Percentiles rank a stretch among this genome's conserved stretches.
Evolutionary conservation across 2,888 invertebrate genomes (phyloP).

Genomic region (Drosophila testacea): DNA sequence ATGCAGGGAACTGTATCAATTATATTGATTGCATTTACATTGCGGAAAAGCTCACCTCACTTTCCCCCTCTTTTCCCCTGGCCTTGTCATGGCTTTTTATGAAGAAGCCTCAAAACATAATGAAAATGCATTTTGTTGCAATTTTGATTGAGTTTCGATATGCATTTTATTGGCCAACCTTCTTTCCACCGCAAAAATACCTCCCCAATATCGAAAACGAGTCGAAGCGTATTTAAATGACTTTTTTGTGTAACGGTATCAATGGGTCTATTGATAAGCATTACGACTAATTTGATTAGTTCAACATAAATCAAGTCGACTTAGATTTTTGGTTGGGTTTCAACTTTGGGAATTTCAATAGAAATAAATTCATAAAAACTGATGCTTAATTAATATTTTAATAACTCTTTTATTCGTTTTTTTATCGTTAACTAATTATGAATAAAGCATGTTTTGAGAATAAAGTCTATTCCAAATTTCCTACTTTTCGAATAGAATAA

Average conservation of each 20-base stretch:
- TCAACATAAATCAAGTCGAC: neutral
- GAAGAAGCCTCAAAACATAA: slow-evolving; percentile 49
- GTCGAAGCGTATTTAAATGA: slow-evolving; percentile 19
- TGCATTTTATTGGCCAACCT: slow-evolving; percentile 54
- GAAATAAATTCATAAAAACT: too few relatives aligned
- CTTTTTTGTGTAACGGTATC: slow-evolving; percentile 9
- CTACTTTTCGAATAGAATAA: too few relatives aligned
- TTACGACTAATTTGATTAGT: slow-evolving; percentile 47
- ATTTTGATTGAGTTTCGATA: slow-evolving; percentile 68
- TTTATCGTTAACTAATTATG: too few relatives aligned
- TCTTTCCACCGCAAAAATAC: neutral
- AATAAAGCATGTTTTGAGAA: too few relatives aligned
- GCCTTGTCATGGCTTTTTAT: slow-evolving; percentile 35
- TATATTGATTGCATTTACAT: slow-evolving; percentile 80
- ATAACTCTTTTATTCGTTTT: too few relatives aligned
- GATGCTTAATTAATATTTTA: too few relatives aligned
- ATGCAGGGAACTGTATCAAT: slow-evolving; percentile 57
- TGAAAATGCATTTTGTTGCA: slow-evolving; percentile 76
- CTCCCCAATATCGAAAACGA: slow-evolving; percentile 1
- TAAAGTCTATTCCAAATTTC: too few relatives aligned
- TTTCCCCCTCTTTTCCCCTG: neutral
- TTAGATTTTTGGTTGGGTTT: neutral
- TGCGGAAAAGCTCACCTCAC: slow-evolving; percentile 30
- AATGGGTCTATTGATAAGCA: slow-evolving; percentile 6
- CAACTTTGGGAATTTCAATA: neutral